Conservation (phyloP, 2,113 vertebrate species). For the Pelodiscus sinensis region DNA sequence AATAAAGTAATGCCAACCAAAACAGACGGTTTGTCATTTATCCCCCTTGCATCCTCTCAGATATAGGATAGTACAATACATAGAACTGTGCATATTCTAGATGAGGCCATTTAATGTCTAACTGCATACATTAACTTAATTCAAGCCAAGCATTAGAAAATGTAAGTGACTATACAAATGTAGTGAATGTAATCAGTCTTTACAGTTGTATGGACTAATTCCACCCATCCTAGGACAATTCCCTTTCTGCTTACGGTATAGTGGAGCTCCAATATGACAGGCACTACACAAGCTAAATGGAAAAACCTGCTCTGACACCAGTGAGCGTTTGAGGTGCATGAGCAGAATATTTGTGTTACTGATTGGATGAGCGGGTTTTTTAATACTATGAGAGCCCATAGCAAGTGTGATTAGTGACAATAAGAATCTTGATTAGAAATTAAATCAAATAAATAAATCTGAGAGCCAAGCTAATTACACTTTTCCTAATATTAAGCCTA, state of each 20-base stretch:
- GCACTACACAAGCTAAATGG: not conserved
- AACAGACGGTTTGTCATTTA: not conserved
- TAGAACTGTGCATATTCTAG: fast-evolving
- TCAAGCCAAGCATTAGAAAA: not conserved
- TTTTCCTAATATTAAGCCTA: not conserved
- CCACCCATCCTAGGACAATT: not conserved
- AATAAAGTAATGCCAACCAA: not conserved
- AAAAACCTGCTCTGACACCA: not conserved
- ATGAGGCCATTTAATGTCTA: not conserved
- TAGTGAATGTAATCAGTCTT: not conserved
- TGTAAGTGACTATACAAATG: fast-evolving
- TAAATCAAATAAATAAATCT: not conserved
- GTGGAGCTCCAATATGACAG: not conserved
- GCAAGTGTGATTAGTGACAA: not conserved
- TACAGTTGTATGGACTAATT: not conserved
- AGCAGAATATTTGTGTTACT: not conserved
- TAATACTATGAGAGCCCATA: not conserved
- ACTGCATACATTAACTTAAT: not conserved
- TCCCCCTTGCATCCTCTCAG: not conserved
- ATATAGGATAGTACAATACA: not conserved
- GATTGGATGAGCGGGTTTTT: not conserved
- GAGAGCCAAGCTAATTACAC: not conserved
- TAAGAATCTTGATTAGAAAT: not conserved
- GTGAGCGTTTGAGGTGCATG: not conserved
- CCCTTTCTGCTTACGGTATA: not conserved